These are phyloP conservation scores for Pteronotus mesoamericanus DNA, from an alignment of 2,797 vertebrate genomes.

Conservation along the genomic window DNA sequence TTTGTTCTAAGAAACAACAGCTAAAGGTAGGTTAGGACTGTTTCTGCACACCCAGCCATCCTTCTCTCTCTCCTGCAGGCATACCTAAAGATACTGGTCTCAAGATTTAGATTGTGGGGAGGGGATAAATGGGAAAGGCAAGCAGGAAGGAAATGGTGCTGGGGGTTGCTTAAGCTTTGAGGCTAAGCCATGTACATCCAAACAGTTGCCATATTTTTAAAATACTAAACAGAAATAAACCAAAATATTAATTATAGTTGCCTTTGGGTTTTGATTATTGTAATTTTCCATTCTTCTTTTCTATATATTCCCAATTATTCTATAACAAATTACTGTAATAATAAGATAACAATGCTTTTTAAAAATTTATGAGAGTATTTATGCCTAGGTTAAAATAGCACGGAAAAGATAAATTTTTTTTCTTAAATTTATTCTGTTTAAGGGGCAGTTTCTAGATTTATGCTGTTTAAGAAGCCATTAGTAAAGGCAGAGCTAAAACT, in stretches of 20 bases:
- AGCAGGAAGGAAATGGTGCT: not conserved
- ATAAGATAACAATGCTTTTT: not conserved
- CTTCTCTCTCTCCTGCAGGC: not conserved
- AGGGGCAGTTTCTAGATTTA: not conserved
- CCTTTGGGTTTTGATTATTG: constrained; percentile 12
- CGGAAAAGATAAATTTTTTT: not conserved
- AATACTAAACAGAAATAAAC: constrained; percentile 32
- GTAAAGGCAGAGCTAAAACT: not conserved
- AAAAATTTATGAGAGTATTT: not conserved
- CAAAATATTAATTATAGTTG: not conserved
- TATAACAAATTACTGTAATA: not conserved
- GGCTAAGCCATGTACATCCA: not conserved
- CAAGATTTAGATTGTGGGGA: not conserved
- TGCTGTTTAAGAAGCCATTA: not conserved
- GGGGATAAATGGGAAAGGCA: not conserved
- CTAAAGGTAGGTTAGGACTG: not conserved
- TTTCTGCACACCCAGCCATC: not conserved
- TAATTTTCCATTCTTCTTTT: constrained; percentile 26
- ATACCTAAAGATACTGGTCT: not conserved
- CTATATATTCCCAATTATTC: not conserved
- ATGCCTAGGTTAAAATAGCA: not conserved
- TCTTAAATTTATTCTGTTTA: constrained; percentile 1
- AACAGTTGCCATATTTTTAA: not conserved
- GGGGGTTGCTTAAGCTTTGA: not conserved
- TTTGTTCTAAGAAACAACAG: not conserved